These are phyloP conservation scores for Ostrea edulis DNA, from an alignment of 1,140 invertebrate genomes.

Conservation along the genomic window DNA sequence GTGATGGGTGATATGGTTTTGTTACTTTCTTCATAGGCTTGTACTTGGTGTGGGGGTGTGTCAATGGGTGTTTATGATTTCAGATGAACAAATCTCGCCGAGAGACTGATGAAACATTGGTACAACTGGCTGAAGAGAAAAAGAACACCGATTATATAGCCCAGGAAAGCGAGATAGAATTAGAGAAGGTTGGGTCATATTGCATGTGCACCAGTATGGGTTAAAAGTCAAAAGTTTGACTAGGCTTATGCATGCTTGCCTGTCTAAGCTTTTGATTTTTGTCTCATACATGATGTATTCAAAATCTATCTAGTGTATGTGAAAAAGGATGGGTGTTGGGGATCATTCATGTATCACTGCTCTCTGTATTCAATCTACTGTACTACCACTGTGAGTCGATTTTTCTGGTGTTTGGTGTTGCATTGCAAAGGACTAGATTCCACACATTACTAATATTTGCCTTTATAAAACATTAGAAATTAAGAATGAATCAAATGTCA, in stretches of 20 bases:
- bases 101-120: constrained; percentile 73
- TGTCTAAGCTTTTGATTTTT: constrained; percentile 24
- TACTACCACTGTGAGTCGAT: neutral
- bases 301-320: neutral
- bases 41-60: constrained; percentile 20
- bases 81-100: constrained; percentile 74
- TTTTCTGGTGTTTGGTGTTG: neutral
- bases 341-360: neutral
- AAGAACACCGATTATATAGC: constrained; percentile 66
- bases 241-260: neutral
- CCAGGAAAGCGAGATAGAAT: constrained; percentile 72
- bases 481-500: too few species aligned
- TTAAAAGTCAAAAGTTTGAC: constrained; percentile 16
- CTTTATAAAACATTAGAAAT: too few species aligned
- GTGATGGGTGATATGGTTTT: neutral
- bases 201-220: constrained; percentile 8
- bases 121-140: constrained; percentile 67
- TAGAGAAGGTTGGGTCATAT: constrained; percentile 73
- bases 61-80: constrained; percentile 50
- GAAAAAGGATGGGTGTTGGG: constrained; percentile 7
- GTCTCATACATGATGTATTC: neutral
- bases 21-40: constrained; percentile 16
- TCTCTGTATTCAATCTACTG: neutral
- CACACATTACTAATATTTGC: too few species aligned
- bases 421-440: neutral